Evolutionary conservation across 2,797 vertebrate genomes (phyloP), one percentile per base, ranked within the genome.

Genomic region (Gadopsis bispinosus): DNA sequence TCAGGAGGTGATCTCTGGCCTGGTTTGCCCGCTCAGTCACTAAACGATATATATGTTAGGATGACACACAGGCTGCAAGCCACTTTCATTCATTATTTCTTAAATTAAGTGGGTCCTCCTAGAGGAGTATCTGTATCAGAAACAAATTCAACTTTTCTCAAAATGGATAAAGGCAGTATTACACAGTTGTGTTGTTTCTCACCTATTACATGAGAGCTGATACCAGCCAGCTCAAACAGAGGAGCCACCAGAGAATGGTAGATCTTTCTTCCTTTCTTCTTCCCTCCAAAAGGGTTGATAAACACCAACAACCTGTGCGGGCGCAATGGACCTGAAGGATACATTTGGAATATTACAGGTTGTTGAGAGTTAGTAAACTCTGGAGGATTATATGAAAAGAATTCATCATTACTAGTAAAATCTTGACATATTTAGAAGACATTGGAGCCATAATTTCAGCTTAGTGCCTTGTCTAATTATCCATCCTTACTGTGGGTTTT

Each of bases 251-350:
- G 78, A 20, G 91, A 93, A 56, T 93, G 92, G 76, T 95, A 97
- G 86, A 96, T 95, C 69, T 94, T 68, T 62, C 91, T 87, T 13
- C 94, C 96, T 85, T 88, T 94, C 79, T 90, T 90, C 80, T 95
- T 95, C 37, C 96, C 96, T 73, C 96, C 96, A 66, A 83, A 95
- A 0, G 96, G 96, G 82, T 97, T 97, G 81, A 97, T 95, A 73
- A 97, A 97, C 62, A 96, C 95, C 85, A 97, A 73, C 73, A 97
- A 87, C 84, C 84, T 95, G 75, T 88, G 92, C 7, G 96, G 96
- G 14, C 96, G 94, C 37, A 92, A 73, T 0, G 91, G 93, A 74
- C 95, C 96, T 97, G 74, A 67, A 61, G 68, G n/a, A 53, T 9
- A 45, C 20, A 61, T 73, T 62, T 41, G 8, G 50, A 73, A 58